A percentile compares a stretch with the other conserved stretches of the same genome.
Conservation (phyloP, 2,113 vertebrate species). For the Oreocharis arfaki region DNA sequence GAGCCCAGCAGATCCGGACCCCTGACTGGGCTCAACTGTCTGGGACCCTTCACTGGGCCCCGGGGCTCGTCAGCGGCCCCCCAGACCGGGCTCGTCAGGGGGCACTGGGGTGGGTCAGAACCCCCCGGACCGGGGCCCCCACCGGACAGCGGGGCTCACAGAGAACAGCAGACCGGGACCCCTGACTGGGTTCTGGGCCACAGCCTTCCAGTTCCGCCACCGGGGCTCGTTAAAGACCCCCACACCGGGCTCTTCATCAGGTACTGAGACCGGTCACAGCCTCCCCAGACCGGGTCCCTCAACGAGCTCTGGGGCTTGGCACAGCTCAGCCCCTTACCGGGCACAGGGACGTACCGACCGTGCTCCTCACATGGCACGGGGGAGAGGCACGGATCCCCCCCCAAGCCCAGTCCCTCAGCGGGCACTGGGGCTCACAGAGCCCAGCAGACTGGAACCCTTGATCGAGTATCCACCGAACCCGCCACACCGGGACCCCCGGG, state of each 20-base stretch:
- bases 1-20: background rate
- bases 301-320: background rate
- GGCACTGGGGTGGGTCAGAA: no score
- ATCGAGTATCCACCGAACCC: background rate
- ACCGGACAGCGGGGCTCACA: background rate
- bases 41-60: background rate
- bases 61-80: background rate
- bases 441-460: background rate
- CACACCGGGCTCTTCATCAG: background rate
- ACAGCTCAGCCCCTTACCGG: background rate
- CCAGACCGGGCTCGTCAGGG: background rate
- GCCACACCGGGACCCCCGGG: background rate
- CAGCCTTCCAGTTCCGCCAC: background rate
- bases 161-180: fast-evolving
- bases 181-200: fast-evolving
- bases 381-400: background rate
- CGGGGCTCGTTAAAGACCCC: background rate
- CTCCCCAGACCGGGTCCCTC: background rate
- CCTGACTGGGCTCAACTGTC: background rate
- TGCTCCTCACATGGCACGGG: background rate
- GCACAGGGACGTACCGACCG: background rate
- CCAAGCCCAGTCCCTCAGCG: no score
- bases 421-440: background rate
- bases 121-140: background rate
- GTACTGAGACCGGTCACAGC: background rate